A percentile compares a stretch with the other conserved stretches of the same genome.
phyloP scores from a whole-genome alignment of 1,140 invertebrate genomes.

The Tetragonula clypearis region DNA sequence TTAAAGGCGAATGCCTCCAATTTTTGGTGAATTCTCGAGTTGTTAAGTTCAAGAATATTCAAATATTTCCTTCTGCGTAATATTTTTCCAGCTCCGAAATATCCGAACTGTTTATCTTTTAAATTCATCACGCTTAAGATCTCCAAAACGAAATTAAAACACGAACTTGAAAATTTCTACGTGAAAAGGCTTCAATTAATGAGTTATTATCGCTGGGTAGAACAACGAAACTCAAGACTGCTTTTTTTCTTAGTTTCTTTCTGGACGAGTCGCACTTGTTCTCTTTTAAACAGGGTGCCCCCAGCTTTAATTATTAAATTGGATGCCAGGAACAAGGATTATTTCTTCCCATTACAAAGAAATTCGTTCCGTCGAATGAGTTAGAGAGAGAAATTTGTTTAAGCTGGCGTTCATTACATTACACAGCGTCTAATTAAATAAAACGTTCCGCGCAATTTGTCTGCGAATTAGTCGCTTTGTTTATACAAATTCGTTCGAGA shows the following conservation, averaged over 20 bases:
- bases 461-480: background rate
- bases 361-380: slow-evolving; percentile 10
- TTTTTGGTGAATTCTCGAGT: too few relatives aligned
- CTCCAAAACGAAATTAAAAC: background rate
- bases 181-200: background rate
- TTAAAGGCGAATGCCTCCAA: too few relatives aligned
- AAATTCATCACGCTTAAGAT: background rate
- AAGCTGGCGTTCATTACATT: background rate
- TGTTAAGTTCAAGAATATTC: too few relatives aligned
- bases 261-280: background rate
- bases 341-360: background rate
- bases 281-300: background rate
- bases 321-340: background rate
- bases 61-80: too few relatives aligned
- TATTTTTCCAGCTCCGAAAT: too few relatives aligned
- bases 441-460: background rate
- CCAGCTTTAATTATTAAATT: background rate
- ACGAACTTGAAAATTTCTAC: background rate
- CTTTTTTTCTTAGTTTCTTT: background rate
- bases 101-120: too few relatives aligned
- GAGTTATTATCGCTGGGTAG: background rate
- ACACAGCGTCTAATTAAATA: slow-evolving; percentile 1
- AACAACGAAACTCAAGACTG: background rate
- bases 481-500: slow-evolving; percentile 26
- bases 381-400: background rate